Evolutionary conservation across 2,113 vertebrate species (phyloP).

Genomic region (Scatophagus argus): DNA sequence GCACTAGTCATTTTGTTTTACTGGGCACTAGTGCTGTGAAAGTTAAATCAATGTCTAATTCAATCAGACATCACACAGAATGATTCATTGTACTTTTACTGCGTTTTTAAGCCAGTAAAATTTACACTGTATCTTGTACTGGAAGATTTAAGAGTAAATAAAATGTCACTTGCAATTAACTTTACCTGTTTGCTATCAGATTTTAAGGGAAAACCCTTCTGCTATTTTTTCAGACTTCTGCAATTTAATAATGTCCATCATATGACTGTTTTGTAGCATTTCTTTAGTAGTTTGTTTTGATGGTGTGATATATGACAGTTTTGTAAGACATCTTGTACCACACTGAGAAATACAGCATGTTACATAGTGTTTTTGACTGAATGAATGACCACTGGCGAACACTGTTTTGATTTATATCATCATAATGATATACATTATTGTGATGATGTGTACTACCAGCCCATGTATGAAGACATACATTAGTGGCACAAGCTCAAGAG

Average conservation of each 20-base stretch:
- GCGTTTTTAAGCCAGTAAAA: constrained; percentile 48
- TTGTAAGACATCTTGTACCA: neutral
- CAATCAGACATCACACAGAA: constrained; percentile 50
- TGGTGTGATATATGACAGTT: neutral
- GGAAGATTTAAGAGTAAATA: constrained; percentile 54
- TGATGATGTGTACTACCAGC: too few relatives aligned
- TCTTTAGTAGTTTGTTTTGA: neutral
- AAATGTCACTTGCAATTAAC: constrained; percentile 57
- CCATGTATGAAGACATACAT: too few relatives aligned
- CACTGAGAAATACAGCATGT: neutral
- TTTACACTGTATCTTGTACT: constrained; percentile 43
- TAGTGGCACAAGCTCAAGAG: too few relatives aligned
- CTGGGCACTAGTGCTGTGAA: constrained; percentile 72
- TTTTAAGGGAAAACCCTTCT: neutral
- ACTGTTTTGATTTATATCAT: too few relatives aligned
- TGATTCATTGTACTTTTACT: constrained; percentile 52
- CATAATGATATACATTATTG: too few relatives aligned
- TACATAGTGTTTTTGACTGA: neutral
- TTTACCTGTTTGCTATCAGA: constrained; percentile 7
- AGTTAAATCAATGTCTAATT: constrained; percentile 70
- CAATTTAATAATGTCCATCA: constrained; percentile 10
- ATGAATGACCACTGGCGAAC: too few relatives aligned
- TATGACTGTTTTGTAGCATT: neutral
- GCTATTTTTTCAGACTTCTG: constrained; percentile 18
- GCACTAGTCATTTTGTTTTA: constrained; percentile 72